These are phyloP conservation scores for Nowickia ferox DNA, from an alignment of 2,888 invertebrate species.

Conservation along the genomic window DNA sequence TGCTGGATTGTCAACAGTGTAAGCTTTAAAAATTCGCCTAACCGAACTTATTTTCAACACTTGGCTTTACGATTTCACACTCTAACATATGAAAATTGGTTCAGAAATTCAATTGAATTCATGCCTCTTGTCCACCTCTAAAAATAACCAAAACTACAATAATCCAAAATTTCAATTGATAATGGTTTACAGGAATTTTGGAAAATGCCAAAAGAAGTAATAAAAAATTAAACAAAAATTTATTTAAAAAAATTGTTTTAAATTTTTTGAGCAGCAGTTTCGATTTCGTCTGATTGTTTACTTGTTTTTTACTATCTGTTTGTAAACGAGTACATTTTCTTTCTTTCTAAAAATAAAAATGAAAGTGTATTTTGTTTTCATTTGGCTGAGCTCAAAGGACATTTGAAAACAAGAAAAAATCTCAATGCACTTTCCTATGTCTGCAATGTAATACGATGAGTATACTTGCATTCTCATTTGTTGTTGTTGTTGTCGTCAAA, in stretches of 20 bases:
- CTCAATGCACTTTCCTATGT: slow-evolving; percentile 32
- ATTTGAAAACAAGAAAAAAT: slow-evolving; percentile 24
- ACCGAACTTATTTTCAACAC: too few species aligned
- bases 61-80: too few species aligned
- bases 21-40: too few species aligned
- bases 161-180: too few species aligned
- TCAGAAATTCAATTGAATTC: too few species aligned
- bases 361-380: slow-evolving; percentile 61
- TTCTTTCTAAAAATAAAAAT: slow-evolving; percentile 49
- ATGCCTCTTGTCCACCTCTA: too few species aligned
- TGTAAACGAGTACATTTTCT: neutral
- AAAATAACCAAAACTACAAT: too few species aligned
- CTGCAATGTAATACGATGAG: slow-evolving; percentile 36
- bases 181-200: too few species aligned
- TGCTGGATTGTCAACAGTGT: too few species aligned
- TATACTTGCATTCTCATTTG: slow-evolving; percentile 41
- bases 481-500: slow-evolving; percentile 9
- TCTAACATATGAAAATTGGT: too few species aligned
- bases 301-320: neutral
- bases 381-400: slow-evolving; percentile 54
- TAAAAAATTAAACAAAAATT: too few species aligned
- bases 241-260: neutral
- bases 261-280: neutral
- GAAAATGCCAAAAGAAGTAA: too few species aligned
- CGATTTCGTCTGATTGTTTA: slow-evolving; percentile 11